Evolutionary conservation across 2,113 vertebrate species (phyloP).

Genomic region (Dipodomys spectabilis): DNA sequence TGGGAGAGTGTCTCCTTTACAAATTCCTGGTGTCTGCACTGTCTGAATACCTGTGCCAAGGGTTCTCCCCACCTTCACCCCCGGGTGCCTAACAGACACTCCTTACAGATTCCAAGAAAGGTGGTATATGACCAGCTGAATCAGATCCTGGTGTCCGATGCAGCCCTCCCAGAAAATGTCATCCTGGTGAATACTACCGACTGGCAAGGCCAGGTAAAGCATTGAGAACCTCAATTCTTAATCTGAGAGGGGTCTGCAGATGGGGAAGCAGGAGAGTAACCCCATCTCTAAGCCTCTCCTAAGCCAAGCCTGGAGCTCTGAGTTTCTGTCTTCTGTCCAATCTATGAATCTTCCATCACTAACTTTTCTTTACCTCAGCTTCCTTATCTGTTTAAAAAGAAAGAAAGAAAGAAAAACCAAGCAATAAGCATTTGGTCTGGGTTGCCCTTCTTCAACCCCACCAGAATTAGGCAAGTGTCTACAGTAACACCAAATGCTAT

Average conservation of each 20-base stretch:
- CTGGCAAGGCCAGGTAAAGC: slow-evolving; percentile 90
- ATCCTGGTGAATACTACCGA: slow-evolving; percentile 88
- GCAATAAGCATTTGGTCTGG: neutral
- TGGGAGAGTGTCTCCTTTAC: neutral
- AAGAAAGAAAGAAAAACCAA: neutral
- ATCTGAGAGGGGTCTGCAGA: neutral
- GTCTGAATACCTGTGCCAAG: neutral
- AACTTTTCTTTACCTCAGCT: neutral
- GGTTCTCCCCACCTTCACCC: neutral
- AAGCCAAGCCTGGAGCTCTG: neutral
- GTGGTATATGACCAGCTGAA: slow-evolving; percentile 93
- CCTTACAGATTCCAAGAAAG: slow-evolving; percentile 89
- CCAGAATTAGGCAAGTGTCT: neutral
- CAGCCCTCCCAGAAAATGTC: slow-evolving; percentile 91
- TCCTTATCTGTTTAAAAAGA: neutral
- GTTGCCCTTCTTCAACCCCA: neutral
- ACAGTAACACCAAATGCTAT: fast-evolving
- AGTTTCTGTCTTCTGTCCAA: neutral
- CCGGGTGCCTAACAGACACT: neutral
- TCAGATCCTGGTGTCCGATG: slow-evolving; percentile 91
- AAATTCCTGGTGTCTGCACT: neutral
- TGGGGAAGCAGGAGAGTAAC: neutral
- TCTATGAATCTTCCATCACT: neutral
- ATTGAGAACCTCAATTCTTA: fast-evolving
- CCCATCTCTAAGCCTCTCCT: neutral